These are phyloP conservation scores for Emmelina monodactyla DNA, from an alignment of 2,888 invertebrate genomes.

Conservation along the genomic window DNA sequence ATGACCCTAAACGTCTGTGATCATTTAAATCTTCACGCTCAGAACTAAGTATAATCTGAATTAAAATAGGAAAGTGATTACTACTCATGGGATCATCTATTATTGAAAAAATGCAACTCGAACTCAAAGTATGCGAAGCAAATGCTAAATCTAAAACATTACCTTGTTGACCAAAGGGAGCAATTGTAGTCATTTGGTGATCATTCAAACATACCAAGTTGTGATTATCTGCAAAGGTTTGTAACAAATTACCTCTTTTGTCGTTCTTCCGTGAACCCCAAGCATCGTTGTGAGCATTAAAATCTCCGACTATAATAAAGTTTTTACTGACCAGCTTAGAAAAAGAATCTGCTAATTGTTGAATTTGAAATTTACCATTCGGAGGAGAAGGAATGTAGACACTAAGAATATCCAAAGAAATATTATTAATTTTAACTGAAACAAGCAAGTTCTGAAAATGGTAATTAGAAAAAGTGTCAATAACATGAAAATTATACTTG, in stretches of 20 bases:
- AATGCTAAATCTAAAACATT: background rate
- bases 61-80: conserved; percentile 1
- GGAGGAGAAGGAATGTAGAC: too few relatives aligned
- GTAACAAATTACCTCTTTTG: too few relatives aligned
- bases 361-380: too few relatives aligned
- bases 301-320: background rate
- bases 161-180: conserved; percentile 1
- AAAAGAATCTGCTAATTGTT: too few relatives aligned
- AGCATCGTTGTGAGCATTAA: conserved; percentile 1
- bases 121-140: background rate
- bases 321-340: too few relatives aligned
- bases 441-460: too few relatives aligned
- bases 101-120: background rate
- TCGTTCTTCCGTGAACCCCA: too few relatives aligned
- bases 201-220: background rate
- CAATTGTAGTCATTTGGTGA: conserved; percentile 1
- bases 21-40: too few relatives aligned
- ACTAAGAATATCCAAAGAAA: too few relatives aligned
- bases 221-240: background rate
- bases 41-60: background rate
- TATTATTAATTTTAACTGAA: too few relatives aligned
- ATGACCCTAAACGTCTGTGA: background rate
- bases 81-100: background rate
- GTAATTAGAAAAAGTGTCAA: too few relatives aligned
- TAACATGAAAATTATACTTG: too few relatives aligned